phyloP scores from a whole-genome alignment of 2,888 invertebrate genomes.

The Stictocephala bisonia region DNA sequence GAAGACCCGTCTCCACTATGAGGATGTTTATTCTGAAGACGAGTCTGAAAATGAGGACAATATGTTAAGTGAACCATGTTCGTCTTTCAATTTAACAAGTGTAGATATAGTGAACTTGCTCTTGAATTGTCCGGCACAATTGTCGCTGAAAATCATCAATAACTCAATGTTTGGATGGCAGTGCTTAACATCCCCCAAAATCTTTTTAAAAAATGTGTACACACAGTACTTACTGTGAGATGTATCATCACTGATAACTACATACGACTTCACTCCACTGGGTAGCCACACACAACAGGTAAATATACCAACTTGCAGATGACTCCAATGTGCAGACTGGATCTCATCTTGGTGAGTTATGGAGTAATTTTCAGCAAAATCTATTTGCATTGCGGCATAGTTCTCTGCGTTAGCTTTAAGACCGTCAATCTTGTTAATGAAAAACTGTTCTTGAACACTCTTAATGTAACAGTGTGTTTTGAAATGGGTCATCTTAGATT shows the following conservation, averaged over 20 bases:
- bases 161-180: conserved; percentile 4
- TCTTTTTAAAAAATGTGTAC: conserved; percentile 8
- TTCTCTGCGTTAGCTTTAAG: conserved; percentile 20
- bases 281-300: conserved; percentile 36
- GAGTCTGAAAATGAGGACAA: too few species aligned
- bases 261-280: conserved; percentile 14
- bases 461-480: conserved; percentile 30
- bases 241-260: conserved; percentile 27
- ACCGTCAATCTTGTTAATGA: neutral
- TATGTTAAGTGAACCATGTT: too few species aligned
- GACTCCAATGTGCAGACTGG: conserved; percentile 25
- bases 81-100: conserved; percentile 13
- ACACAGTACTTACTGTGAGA: conserved; percentile 15
- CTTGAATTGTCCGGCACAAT: conserved; percentile 15
- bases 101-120: conserved; percentile 20
- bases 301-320: conserved; percentile 30
- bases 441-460: conserved; percentile 30
- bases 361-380: conserved; percentile 31
- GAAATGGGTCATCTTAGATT: conserved; percentile 23
- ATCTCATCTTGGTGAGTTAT: conserved; percentile 30
- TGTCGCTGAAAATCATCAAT: conserved; percentile 12
- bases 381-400: conserved; percentile 15
- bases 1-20: too few species aligned
- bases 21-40: too few species aligned
- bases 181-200: conserved; percentile 20